A percentile compares a stretch with the other conserved stretches of the same genome.
phyloP scores from a whole-genome alignment of 1,140 invertebrate genomes.

The Mercenaria mercenaria region DNA sequence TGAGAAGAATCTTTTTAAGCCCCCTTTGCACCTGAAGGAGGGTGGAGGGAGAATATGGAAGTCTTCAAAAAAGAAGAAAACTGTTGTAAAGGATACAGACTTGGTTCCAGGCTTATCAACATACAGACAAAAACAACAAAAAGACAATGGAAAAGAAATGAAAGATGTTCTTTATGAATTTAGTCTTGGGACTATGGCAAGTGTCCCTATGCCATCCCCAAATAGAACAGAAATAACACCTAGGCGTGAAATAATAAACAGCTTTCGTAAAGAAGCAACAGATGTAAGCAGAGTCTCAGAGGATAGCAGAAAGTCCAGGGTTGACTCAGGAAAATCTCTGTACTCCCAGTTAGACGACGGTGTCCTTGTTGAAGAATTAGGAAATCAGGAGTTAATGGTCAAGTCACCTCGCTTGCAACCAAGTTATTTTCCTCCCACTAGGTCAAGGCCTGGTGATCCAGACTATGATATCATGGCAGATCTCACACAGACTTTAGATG shows the following conservation, averaged over 20 bases:
- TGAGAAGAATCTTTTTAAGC: slow-evolving; percentile 77
- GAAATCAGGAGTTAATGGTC: slow-evolving; percentile 77
- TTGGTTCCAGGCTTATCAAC: slow-evolving; percentile 25
- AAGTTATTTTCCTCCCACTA: slow-evolving; percentile 40
- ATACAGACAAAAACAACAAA: not conserved
- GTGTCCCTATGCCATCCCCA: slow-evolving; percentile 69
- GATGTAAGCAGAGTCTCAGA: not conserved
- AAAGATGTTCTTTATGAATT: slow-evolving; percentile 80
- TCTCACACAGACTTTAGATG: slow-evolving; percentile 59
- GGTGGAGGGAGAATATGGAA: slow-evolving; percentile 69
- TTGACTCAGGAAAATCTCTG: slow-evolving; percentile 68
- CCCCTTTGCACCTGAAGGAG: slow-evolving; percentile 64
- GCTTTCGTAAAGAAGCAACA: slow-evolving; percentile 51
- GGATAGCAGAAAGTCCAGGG: slow-evolving; percentile 21
- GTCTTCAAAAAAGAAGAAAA: slow-evolving; percentile 55
- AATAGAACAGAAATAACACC: slow-evolving; percentile 16
- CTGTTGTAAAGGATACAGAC: slow-evolving; percentile 60
- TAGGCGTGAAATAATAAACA: slow-evolving; percentile 50
- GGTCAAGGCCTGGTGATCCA: slow-evolving; percentile 35
- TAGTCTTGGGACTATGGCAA: slow-evolving; percentile 79
- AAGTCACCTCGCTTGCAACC: slow-evolving; percentile 52
- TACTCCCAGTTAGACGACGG: slow-evolving; percentile 73
- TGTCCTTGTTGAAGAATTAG: slow-evolving; percentile 76
- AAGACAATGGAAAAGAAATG: slow-evolving; percentile 64
- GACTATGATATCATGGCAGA: slow-evolving; percentile 69